These are phyloP conservation scores for Ceyx cyanopectus DNA, from an alignment of 2,113 vertebrate species.

Conservation along the genomic window DNA sequence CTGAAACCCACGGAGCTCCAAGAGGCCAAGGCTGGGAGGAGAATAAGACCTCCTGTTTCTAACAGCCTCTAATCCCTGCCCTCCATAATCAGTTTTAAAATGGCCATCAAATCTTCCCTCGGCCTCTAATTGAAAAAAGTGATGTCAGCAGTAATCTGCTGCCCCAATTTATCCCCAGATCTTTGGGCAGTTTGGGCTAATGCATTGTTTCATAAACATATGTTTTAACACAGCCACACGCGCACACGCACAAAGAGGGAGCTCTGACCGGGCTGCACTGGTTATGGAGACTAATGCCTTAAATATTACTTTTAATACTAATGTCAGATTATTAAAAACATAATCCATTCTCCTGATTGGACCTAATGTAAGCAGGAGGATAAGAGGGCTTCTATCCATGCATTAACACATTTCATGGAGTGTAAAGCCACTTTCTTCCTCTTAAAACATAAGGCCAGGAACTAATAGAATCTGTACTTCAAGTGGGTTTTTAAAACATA, in stretches of 20 bases:
- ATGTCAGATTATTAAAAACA: slow-evolving; percentile 84
- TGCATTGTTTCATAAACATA: slow-evolving; percentile 76
- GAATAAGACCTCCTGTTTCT: slow-evolving; percentile 13
- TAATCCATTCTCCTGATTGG: slow-evolving; percentile 82
- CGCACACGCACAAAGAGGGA: slow-evolving; percentile 35
- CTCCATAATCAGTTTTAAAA: slow-evolving; percentile 72
- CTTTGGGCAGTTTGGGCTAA: slow-evolving; percentile 60
- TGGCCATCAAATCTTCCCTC: slow-evolving; percentile 68
- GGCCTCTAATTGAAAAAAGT: slow-evolving; percentile 72
- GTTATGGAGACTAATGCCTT: slow-evolving; percentile 78
- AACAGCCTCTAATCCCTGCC: slow-evolving; percentile 54
- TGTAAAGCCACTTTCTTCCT: slow-evolving; percentile 76
- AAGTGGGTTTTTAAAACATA: slow-evolving; percentile 59
- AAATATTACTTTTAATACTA: slow-evolving; percentile 85
- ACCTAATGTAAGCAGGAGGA: slow-evolving; percentile 72
- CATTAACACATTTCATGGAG: slow-evolving; percentile 83
- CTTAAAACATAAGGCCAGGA: slow-evolving; percentile 78
- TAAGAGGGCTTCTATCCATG: slow-evolving; percentile 81
- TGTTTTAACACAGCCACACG: slow-evolving; percentile 40
- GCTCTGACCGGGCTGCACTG: slow-evolving; percentile 52
- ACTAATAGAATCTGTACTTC: slow-evolving; percentile 76
- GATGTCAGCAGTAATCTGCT: slow-evolving; percentile 71
- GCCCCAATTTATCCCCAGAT: slow-evolving; percentile 60
- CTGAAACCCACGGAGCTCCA: slow-evolving; percentile 1
- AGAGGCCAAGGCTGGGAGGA: background rate